Evolutionary conservation across 2,797 vertebrate genomes (phyloP).

Genomic region (Acanthornis magna): DNA sequence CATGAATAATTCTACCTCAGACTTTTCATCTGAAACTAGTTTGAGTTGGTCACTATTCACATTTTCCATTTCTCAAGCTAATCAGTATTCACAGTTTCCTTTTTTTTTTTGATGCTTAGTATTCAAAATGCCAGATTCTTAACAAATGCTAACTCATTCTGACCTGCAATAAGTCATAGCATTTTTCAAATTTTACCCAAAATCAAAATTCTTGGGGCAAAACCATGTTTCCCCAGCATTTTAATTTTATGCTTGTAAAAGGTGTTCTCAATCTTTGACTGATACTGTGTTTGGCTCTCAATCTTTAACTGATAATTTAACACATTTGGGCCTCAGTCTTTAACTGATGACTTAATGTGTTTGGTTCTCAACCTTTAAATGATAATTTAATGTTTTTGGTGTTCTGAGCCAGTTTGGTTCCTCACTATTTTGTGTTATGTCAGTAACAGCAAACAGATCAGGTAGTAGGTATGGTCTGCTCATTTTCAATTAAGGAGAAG

Average conservation of each 20-base stretch:
- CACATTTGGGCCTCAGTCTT: background rate
- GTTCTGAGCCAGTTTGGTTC: background rate
- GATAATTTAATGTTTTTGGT: background rate
- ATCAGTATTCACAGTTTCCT: background rate
- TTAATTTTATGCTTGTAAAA: background rate
- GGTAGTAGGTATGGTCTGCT: background rate
- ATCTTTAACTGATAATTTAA: no score
- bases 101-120: background rate
- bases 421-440: background rate
- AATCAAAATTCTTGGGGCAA: background rate
- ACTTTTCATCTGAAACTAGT: constrained; percentile 40
- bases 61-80: constrained; percentile 42
- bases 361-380: background rate
- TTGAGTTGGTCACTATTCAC: background rate
- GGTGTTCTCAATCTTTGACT: background rate
- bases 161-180: background rate
- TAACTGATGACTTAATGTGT: background rate
- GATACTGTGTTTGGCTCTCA: no score
- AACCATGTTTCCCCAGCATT: background rate
- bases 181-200: background rate
- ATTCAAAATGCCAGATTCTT: background rate
- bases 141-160: background rate
- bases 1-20: background rate
- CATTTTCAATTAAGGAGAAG: background rate
- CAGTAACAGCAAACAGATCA: background rate